Base-by-base conservation (phyloP, 2,888 invertebrate species). In the Pilophorus perplexus region DNA sequence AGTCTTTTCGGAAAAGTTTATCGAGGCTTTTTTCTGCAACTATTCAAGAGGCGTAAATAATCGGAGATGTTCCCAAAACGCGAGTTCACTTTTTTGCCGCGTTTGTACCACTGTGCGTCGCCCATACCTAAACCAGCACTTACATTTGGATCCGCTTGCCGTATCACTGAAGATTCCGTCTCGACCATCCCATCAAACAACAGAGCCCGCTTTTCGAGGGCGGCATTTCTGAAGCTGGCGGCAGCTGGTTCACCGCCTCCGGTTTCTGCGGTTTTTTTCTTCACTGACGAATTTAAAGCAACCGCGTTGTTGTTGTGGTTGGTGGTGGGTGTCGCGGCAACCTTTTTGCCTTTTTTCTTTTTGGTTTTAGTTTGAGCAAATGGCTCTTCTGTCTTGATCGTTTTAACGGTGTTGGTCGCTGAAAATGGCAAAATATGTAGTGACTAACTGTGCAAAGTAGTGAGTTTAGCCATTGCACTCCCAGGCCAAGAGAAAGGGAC, bases 301-400 rank as follows among this genome's bases (percentile, higher is more conserved):
- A 12, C 6, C 6, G 33, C 33, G 33, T 33, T 33, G 12, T 33
- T 33, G 6, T 6, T 33, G 6, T 8, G 6, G 33, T 33, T 33
- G 12, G 6, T 33, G 6, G 33, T 33, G 6, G 12, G 6, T 12
- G 12, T 12, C 6, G 33, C 33, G 6, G 33, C 6, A 8, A 8
- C 12, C 6, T 6, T 8, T 54, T 64, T 64, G 23, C 52, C 50
- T 25, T 64, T 64, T 42, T 64, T 64, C 64, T 64, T 64, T 38
- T 64, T 64, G n/a, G 20, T 64, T 64, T 64, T 64, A 16, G 64
- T 14, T 6, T 23, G 20, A 4, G 52, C 22, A 8, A 42, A 64
- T 10, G 16, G 22, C 3, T 62, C 62, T 28, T 62, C 62, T 6
- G 42, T 59, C n/a, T 12, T 8, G 20, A 27, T 52, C 3, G 52